Base-by-base conservation (phyloP, 2,113 vertebrate species). In the Pachycephala philippinensis region DNA sequence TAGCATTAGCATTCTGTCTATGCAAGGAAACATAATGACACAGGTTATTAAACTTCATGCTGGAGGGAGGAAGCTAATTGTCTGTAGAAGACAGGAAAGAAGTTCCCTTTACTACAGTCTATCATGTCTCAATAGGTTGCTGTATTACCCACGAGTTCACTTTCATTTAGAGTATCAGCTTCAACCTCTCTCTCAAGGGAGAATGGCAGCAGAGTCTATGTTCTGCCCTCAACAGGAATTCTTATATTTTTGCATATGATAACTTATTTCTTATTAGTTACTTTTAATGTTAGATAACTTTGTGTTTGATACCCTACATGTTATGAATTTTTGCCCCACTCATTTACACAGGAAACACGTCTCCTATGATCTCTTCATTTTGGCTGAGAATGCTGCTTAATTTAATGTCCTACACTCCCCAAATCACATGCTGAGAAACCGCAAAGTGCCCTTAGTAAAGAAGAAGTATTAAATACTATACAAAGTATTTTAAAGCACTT, bases 1-100 rank as follows among this genome's bases (percentile, higher is more conserved):
- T 84, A 94, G 47, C 63, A 87, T 96, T 91, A 91, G 6, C 59
- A 94, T 91, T 93, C 75, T 74, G 40, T 35, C 54, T 87, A 77
- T 54, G 35, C 30, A 80, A 85, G 89, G 54, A 85, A 95, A 85
- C 80, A 72, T 50, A 96, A 83, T 77, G 78, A 80, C 82, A 90
- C 52, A 84, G 70, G 39, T 94, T 96, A 95, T 96, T 96, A 88
- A 96, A 90, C 50, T 85, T 84, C 75, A 93, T 66, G 88, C 40
- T 91, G 64, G 42, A 93, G 63, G 78, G 50, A 94, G 56, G 66
- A 93, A 93, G 63, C 35, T 95, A 97, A 94, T 80, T 93, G 89
- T 74, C 82, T 93, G 59, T 74, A 90, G 87, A 96, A 94, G 82
- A 93, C 90, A 96, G 42, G 30, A 77, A 91, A 63, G 74, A 93